Evolutionary conservation across 1,140 invertebrate species (phyloP).

Genomic region (Neodiprion lecontei): DNA sequence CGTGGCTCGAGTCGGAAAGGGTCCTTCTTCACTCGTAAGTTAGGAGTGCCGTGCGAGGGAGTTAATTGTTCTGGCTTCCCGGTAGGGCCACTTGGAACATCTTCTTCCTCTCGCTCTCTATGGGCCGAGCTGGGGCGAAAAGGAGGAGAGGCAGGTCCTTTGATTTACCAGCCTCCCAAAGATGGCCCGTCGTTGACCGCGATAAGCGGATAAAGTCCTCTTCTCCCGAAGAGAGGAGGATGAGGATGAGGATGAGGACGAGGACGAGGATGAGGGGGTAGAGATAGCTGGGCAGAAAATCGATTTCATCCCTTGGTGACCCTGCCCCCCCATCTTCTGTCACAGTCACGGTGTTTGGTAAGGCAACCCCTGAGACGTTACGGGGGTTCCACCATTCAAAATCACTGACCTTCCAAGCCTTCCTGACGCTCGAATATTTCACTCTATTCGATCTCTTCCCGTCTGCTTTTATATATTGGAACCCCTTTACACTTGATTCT

Average conservation of each 20-base stretch:
- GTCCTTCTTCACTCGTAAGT: background rate
- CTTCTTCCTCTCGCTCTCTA: background rate
- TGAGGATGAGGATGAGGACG: no score
- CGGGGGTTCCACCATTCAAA: background rate
- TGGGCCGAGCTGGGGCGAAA: no score
- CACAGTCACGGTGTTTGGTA: background rate
- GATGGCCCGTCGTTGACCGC: slow-evolving; percentile 6
- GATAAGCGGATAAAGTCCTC: slow-evolving; percentile 7
- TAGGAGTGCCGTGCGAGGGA: background rate
- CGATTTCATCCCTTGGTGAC: slow-evolving; percentile 3
- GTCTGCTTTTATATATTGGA: no score
- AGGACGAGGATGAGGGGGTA: background rate
- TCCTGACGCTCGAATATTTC: background rate
- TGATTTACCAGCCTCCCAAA: slow-evolving; percentile 5
- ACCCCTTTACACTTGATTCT: no score
- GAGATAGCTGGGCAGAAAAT: background rate
- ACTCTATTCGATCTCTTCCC: background rate
- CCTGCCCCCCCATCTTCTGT: background rate
- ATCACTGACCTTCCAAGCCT: slow-evolving; percentile 1
- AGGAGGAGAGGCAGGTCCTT: background rate
- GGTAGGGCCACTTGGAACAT: background rate
- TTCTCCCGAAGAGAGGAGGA: no score
- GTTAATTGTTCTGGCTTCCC: background rate
- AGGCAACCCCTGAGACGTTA: background rate
- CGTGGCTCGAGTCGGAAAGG: background rate